Evolutionary conservation across 2,113 vertebrate genomes (phyloP).

Genomic region (Sceloporus undulatus): DNA sequence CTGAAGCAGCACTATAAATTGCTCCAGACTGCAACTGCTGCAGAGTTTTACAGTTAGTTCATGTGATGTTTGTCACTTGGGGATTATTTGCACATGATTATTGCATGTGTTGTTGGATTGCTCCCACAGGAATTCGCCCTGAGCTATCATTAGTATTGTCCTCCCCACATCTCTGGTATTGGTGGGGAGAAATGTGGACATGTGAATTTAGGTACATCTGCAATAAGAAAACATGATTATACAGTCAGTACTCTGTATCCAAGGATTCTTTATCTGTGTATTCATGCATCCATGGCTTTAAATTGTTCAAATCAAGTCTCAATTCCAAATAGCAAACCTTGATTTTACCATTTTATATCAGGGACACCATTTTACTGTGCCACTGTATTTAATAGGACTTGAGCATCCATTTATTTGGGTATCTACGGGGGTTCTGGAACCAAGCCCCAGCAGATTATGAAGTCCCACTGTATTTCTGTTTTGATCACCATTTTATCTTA

Average conservation of each 20-base stretch:
- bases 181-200: neutral
- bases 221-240: neutral
- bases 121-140: constrained; percentile 33
- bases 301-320: no score
- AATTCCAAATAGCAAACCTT: no score
- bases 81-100: constrained; percentile 49
- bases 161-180: neutral
- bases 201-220: neutral
- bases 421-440: no score
- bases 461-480: neutral
- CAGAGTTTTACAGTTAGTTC: constrained; percentile 37
- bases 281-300: no score
- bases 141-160: neutral
- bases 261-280: no score
- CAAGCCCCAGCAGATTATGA: no score
- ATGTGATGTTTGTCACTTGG: constrained; percentile 22
- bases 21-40: constrained; percentile 16
- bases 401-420: no score
- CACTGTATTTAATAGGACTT: no score
- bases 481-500: constrained; percentile 9
- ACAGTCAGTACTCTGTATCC: no score
- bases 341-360: no score
- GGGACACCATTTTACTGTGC: no score
- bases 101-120: constrained; percentile 44
- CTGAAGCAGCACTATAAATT: constrained; percentile 20